Evolutionary conservation across 2,113 vertebrate species (phyloP).

Genomic region (Entosphenus tridentatus): DNA sequence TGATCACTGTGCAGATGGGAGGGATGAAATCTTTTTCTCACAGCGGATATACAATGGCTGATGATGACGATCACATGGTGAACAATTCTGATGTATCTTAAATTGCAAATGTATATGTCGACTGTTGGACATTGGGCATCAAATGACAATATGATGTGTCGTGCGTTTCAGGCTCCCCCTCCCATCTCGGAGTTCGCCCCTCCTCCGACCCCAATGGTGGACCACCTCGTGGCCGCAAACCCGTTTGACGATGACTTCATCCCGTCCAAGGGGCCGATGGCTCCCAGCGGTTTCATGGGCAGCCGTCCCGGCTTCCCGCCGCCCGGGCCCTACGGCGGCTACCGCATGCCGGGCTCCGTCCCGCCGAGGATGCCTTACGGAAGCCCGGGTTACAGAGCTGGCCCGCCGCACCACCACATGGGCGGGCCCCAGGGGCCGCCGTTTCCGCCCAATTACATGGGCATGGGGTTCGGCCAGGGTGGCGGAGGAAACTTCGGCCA

Average conservation of each 20-base stretch:
- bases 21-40: too few species aligned
- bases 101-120: too few species aligned
- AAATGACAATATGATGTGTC: too few species aligned
- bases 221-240: conserved; percentile 85
- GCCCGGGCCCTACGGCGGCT: conserved; percentile 28
- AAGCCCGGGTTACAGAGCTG: conserved; percentile 26
- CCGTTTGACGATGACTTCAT: conserved; percentile 95
- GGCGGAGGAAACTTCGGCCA: conserved; percentile 20
- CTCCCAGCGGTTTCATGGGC: conserved; percentile 39
- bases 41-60: too few species aligned
- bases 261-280: conserved; percentile 33
- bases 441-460: conserved; percentile 50
- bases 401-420: conserved; percentile 24
- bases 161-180: conserved; percentile 33
- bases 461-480: conserved; percentile 26
- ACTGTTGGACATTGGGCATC: too few species aligned
- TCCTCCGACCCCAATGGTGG: conserved; percentile 88
- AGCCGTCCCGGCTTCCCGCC: conserved; percentile 33
- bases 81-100: too few species aligned
- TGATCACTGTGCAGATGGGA: too few species aligned
- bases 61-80: too few species aligned
- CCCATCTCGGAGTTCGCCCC: conserved; percentile 93
- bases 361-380: conserved; percentile 22
- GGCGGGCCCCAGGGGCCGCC: conserved; percentile 30
- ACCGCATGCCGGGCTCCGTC: conserved; percentile 34